Evolutionary conservation across 2,113 vertebrate species (phyloP).

Genomic region (Deroptyus accipitrinus): DNA sequence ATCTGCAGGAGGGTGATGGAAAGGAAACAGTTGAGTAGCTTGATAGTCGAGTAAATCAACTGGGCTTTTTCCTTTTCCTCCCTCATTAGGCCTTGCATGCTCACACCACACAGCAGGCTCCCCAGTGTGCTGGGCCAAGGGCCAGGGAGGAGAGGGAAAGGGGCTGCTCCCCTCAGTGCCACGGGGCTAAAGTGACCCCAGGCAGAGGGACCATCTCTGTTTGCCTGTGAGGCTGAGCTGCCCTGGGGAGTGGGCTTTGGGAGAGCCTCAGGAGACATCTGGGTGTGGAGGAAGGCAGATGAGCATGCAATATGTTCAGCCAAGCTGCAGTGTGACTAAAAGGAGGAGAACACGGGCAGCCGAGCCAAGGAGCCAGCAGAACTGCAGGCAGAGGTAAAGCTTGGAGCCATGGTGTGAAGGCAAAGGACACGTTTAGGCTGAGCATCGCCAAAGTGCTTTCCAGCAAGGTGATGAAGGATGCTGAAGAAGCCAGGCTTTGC

Average conservation of each 20-base stretch:
- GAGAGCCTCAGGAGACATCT: background rate
- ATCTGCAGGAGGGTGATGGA: slow-evolving; percentile 57
- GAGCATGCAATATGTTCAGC: background rate
- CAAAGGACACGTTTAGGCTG: background rate
- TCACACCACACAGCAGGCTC: background rate
- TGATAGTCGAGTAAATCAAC: slow-evolving; percentile 35
- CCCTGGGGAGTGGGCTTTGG: background rate
- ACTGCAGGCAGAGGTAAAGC: background rate
- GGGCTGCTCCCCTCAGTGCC: background rate
- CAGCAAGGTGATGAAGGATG: rapidly evolving
- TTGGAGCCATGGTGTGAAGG: background rate
- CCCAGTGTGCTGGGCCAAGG: rapidly evolving
- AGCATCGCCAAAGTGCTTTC: background rate
- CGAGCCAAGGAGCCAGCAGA: background rate
- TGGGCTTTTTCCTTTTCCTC: background rate
- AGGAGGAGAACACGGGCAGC: background rate
- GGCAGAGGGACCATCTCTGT: background rate
- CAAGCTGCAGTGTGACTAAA: background rate
- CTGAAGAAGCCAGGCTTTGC: background rate
- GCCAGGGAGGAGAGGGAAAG: background rate
- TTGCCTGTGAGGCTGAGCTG: rapidly evolving
- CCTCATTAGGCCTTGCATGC: background rate
- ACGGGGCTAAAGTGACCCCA: background rate
- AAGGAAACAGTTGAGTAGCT: slow-evolving; percentile 8
- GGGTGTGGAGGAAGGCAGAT: background rate